Evolutionary conservation across 1,140 invertebrate genomes (phyloP), one percentile per base, ranked within the genome.

Genomic region (Drosophila setifemur): DNA sequence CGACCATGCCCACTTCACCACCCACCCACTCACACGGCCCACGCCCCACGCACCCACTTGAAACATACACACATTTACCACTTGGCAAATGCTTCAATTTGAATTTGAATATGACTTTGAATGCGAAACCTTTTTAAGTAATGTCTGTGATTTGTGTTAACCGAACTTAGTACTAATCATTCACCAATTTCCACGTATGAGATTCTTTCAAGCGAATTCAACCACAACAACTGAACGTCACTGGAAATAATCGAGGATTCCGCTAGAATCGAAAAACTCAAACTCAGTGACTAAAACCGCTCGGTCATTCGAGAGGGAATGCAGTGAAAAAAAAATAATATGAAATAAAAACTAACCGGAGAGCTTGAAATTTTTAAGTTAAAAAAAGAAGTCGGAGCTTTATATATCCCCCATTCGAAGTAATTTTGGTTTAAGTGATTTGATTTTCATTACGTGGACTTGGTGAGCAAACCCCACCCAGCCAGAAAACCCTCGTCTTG

Each of bases 371-470:
- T 25, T 61, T 61, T 61, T 61, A 25, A 60, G 53, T 60, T 60
- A 12, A 61, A 16, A 23, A n/a, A n/a, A 52, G 28, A 16, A 55
- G 28, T 33, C 35, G 14, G 23, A 43, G 52, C 8, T n/a, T 26
- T 25, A 12, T 14, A 5, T 25, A 12, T 14, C 3, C 14, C n/a
- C 23, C 29, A 64, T 64, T 66, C 19, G 40, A 48, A 64, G 28
- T 16, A 12, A 64, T 64, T 67, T 54, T 39, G 42, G 40, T 68
- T 60, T 47, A 21, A 26, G 42, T 74, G 35, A 31, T 73, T 37
- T 73, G 12, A 39, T 78, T 74, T 79, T 58, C 39, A 60, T 85
- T 79, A 79, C 57, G 60, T 85, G 79, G 61, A 72, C 74, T 79
- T 85, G 71, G 81, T 86, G 81, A 85, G 81, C 81, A 64, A 64